Evolutionary conservation across 2,797 vertebrate genomes (phyloP).

Genomic region (Myotis findleyi): DNA sequence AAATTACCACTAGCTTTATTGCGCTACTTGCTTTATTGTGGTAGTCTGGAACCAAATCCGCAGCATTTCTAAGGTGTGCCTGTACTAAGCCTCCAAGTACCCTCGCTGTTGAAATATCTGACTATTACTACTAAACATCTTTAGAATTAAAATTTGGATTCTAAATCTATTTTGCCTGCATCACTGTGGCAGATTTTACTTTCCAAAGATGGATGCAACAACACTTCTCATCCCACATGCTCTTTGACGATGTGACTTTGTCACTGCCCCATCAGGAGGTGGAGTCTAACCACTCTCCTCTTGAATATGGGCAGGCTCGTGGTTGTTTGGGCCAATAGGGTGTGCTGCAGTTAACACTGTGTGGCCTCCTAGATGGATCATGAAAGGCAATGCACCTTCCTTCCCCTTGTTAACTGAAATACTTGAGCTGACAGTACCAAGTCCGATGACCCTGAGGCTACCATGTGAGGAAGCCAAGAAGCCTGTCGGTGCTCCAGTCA

Average conservation of each 20-base stretch:
- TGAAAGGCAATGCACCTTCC: background rate
- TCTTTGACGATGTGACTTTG: background rate
- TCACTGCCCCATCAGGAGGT: background rate
- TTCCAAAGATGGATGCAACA: background rate
- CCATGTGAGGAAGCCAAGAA: background rate
- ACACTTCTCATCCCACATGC: background rate
- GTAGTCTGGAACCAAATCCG: background rate
- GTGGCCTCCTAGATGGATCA: background rate
- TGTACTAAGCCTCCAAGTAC: background rate
- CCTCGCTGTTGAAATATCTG: background rate
- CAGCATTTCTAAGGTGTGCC: background rate
- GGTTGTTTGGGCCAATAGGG: background rate
- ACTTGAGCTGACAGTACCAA: background rate
- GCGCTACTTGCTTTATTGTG: background rate
- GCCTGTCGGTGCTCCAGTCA: background rate
- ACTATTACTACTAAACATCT: background rate
- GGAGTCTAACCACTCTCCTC: background rate
- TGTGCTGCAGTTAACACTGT: background rate
- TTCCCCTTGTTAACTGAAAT: background rate
- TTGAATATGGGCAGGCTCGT: background rate
- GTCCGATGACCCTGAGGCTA: background rate
- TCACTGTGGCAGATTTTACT: background rate
- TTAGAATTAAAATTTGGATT: conserved; percentile 37
- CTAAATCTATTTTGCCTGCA: background rate
- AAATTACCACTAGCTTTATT: background rate